A percentile compares a stretch with the other conserved stretches of the same genome.
Conservation (phyloP, 2,888 invertebrate species). For the Latheticus oryzae region DNA sequence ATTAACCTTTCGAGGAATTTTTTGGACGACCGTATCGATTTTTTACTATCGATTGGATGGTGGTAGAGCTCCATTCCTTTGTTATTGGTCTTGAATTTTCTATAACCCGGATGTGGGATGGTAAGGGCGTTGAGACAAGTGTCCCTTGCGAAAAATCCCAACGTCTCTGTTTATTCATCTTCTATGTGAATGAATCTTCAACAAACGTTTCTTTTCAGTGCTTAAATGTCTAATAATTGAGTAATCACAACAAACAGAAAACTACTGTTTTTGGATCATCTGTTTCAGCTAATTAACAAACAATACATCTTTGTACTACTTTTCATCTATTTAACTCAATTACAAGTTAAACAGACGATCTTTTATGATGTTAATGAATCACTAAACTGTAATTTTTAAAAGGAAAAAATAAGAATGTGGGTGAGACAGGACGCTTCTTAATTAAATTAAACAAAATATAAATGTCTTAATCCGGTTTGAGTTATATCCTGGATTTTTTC, state of each 20-base stretch:
- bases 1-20: no score
- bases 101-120: constrained; percentile 24
- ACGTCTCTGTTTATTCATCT: constrained; percentile 10
- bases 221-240: no score
- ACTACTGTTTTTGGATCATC: constrained; percentile 22
- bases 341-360: constrained; percentile 21
- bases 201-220: constrained; percentile 20
- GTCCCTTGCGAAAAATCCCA: constrained; percentile 22
- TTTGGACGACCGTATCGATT: no score
- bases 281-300: constrained; percentile 24
- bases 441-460: constrained; percentile 34
- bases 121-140: constrained; percentile 22
- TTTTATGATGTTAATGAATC: constrained; percentile 12
- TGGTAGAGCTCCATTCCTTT: no score
- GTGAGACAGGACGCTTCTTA: constrained; percentile 20
- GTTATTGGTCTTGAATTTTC: constrained; percentile 8
- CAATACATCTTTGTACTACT: constrained; percentile 28
- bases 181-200: constrained; percentile 23
- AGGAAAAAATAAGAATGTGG: constrained; percentile 20
- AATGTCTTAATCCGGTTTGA: constrained; percentile 27
- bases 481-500: neutral
- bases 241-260: constrained; percentile 25
- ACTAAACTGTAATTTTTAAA: neutral
- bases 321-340: constrained; percentile 37
- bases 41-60: no score